Evolutionary conservation across 2,797 vertebrate genomes (phyloP), one percentile per base, ranked within the genome.

Genomic region (Furcifer pardalis): DNA sequence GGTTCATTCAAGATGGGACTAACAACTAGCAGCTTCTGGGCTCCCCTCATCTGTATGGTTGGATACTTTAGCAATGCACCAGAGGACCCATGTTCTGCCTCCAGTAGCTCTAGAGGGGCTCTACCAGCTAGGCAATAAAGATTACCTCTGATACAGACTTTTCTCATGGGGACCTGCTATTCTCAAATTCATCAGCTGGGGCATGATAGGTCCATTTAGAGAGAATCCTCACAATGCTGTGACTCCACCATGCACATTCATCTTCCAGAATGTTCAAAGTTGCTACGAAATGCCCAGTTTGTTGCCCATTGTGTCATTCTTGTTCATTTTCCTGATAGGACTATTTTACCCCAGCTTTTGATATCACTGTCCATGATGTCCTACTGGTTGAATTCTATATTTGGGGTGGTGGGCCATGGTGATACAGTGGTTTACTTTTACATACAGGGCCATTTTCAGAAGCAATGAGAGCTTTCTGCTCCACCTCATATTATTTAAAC

Each of bases 201-300:
- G 19, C 52, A 56, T 56, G 40, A 1, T 7, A 42, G 49, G 35
- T 15, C n/a, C n/a, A 3, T 19, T 7, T 2, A 83, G 40, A 25
- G 1, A 27, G 10, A 7, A 0, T 1, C 27, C n/a, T 1, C 0
- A 0, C 8, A 0, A 3, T 63, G 40, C 25, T 82, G 44, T 72
- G 7, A 65, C 2, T 40, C 23, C 42, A 52, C 44, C 8, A 12
- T 5, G n/a, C 3, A 3, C 40, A 7, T 1, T 68, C 21, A 52
- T 35, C 62, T 73, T 37, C 15, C 25, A 10, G n/a, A 5, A 27
- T 66, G n/a, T 9, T 52, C 77, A 7, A 13, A 0, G 10, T 30
- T 27, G 85, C 81, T 35, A 5, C 8, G 49, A 80, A 91, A 86
- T 27, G 73, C 78, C 21, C 81, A 65, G 37, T 25, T 71, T 7